Base-by-base conservation (phyloP, 2,797 vertebrate species). In the Falco berigora region DNA sequence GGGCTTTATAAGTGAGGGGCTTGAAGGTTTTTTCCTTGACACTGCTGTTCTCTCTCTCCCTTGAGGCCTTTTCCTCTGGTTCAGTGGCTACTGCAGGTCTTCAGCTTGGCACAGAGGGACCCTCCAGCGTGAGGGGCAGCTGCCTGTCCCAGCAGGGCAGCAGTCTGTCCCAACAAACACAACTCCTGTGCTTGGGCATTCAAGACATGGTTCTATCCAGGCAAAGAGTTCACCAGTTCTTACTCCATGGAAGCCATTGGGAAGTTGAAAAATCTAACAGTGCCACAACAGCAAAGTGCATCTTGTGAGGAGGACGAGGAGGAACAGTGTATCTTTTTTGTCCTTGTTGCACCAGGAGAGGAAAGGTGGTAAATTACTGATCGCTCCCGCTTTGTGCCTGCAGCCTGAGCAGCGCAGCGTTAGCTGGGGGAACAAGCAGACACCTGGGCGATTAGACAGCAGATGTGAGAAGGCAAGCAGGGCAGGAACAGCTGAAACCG, bases 1-100 rank as follows among this genome's bases (percentile, higher is more conserved):
- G 30, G 8, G 44, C n/a, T 71, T 42, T 78, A 22, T 12, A 68
- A 88, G 80, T 12, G 20, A 66, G 28, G 62, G 14, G 17, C 22
- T 59, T 67, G 7, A 25, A 38, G 52, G 9, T 20, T 20, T 79
- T 87, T 30, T 16, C 71, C 55, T 52, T 34, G 9, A 10, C 63
- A 14, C 2, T 0, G 0, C 34, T 49, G n/a, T 25, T 75, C 22
- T 69, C 13, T 36, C 36, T 50, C 73, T 50, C 38, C 22, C 47
- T 14, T 32, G 62, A 12, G 24, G 25, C 59, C 7, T 50, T 74
- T 76, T 40, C 34, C 1, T 32, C 30, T n/a, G 38, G 18, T 27
- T 52, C 30, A 20, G 47, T 8, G 67, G 32, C 36, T 32, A 34
- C 42, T 53, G 24, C 15, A 44, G 36, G 10, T 63, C 28, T 47